Conservation (phyloP, 2,888 invertebrate species). For the Drosophila tripunctata region DNA sequence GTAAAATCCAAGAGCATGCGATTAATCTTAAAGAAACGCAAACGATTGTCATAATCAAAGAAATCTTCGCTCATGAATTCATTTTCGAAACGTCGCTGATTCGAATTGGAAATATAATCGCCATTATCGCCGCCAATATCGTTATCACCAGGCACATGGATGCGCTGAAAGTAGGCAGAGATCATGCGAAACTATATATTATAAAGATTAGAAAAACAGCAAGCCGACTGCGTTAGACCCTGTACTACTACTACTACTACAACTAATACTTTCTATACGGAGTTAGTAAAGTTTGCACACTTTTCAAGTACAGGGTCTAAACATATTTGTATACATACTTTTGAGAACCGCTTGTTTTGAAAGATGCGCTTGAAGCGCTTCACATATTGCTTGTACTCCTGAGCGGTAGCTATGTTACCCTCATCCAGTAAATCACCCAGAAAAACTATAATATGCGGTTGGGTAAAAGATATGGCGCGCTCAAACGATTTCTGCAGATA, state of each 20-base stretch:
- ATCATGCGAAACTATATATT: slow-evolving; percentile 69
- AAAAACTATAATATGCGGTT: slow-evolving; percentile 94
- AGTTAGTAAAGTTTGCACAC: no score
- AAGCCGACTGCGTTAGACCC: neutral
- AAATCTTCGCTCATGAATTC: slow-evolving; percentile 90
- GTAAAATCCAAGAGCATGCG: slow-evolving; percentile 88
- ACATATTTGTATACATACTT: slow-evolving; percentile 55
- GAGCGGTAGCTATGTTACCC: slow-evolving; percentile 90
- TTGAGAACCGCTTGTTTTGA: slow-evolving; percentile 78
- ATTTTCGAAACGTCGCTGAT: slow-evolving; percentile 89
- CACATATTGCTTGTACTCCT: slow-evolving; percentile 90
- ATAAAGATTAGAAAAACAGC: neutral
- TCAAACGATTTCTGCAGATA: slow-evolving; percentile 92
- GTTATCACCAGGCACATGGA: slow-evolving; percentile 98
- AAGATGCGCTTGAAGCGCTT: slow-evolving; percentile 89
- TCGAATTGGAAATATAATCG: slow-evolving; percentile 87
- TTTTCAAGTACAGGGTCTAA: neutral
- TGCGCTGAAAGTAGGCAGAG: slow-evolving; percentile 86
- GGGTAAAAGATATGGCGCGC: slow-evolving; percentile 88
- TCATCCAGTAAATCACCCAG: slow-evolving; percentile 98
- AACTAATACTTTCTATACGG: no score
- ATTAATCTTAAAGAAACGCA: slow-evolving; percentile 91
- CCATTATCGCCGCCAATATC: slow-evolving; percentile 98
- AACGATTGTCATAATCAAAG: slow-evolving; percentile 86
- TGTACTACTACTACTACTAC: no score